Evolutionary conservation across 2,113 vertebrate species (phyloP).

Genomic region (Oxyruncus cristatus): DNA sequence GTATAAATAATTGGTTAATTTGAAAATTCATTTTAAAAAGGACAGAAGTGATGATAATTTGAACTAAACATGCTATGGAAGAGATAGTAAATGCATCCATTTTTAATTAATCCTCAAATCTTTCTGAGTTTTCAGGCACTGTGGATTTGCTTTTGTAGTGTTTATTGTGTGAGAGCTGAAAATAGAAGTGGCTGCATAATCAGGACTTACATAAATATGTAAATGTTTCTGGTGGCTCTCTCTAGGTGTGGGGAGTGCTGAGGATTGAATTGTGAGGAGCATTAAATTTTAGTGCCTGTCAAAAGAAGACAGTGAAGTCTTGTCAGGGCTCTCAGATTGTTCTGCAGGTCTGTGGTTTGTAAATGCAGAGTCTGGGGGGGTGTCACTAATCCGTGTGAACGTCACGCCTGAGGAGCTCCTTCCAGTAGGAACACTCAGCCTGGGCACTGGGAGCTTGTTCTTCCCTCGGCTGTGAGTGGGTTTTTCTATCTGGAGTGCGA

Average conservation of each 20-base stretch:
- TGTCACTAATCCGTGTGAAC: background rate
- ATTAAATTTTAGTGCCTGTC: background rate
- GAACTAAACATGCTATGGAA: background rate
- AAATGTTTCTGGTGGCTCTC: background rate
- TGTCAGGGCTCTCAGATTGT: background rate
- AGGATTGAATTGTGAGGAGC: background rate
- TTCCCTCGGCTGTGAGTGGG: slow-evolving; percentile 26
- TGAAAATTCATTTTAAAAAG: background rate
- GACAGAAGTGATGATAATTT: background rate
- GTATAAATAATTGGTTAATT: background rate
- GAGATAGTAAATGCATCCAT: background rate
- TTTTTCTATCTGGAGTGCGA: slow-evolving; percentile 20
- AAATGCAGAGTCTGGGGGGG: background rate
- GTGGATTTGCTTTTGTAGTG: background rate
- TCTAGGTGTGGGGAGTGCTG: background rate
- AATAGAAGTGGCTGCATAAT: slow-evolving; percentile 19
- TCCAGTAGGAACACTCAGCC: background rate
- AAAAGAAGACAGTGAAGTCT: background rate
- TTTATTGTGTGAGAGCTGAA: slow-evolving; percentile 1
- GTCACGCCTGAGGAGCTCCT: background rate
- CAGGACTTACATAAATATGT: slow-evolving; percentile 21
- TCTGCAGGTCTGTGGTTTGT: background rate
- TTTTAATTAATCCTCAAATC: background rate
- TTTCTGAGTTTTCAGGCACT: background rate
- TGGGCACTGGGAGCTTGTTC: background rate